Evolutionary conservation across 1,140 invertebrate species (phyloP).

Genomic region (Pseudomyrmex cubaensis): DNA sequence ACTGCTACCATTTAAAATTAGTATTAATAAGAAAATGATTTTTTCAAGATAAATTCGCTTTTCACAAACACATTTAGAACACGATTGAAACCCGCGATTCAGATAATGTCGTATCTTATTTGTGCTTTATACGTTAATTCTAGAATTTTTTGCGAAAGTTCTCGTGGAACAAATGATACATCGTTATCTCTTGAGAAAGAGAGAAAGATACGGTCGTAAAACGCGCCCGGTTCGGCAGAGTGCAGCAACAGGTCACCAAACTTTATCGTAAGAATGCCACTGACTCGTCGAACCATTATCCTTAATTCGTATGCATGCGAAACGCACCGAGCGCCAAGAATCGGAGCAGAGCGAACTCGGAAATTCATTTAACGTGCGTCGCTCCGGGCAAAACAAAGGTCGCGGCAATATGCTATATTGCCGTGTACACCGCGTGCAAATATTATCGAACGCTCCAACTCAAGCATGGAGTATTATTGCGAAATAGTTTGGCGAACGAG

Average conservation of each 20-base stretch:
- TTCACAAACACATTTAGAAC: neutral
- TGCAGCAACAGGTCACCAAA: conserved; percentile 77
- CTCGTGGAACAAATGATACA: neutral
- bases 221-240: conserved; percentile 15
- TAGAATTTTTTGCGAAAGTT: neutral
- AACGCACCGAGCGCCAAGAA: conserved; percentile 50
- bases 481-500: conserved; percentile 49
- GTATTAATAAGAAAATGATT: too few relatives aligned
- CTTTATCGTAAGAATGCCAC: conserved; percentile 77
- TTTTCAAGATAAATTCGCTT: too few relatives aligned
- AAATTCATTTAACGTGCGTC: conserved; percentile 57
- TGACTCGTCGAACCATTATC: conserved; percentile 80
- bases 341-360: conserved; percentile 43
- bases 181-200: neutral
- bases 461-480: conserved; percentile 44
- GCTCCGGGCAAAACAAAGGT: conserved; percentile 45
- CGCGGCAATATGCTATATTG: conserved; percentile 41
- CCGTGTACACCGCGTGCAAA: conserved; percentile 46
- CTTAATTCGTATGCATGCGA: conserved; percentile 75
- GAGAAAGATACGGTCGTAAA: neutral
- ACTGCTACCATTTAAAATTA: too few relatives aligned
- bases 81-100: neutral
- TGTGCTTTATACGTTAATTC: neutral
- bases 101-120: neutral
- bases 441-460: conserved; percentile 51